Conservation (phyloP, 2,888 invertebrate species). For the Lepetodrilus schrolli region DNA sequence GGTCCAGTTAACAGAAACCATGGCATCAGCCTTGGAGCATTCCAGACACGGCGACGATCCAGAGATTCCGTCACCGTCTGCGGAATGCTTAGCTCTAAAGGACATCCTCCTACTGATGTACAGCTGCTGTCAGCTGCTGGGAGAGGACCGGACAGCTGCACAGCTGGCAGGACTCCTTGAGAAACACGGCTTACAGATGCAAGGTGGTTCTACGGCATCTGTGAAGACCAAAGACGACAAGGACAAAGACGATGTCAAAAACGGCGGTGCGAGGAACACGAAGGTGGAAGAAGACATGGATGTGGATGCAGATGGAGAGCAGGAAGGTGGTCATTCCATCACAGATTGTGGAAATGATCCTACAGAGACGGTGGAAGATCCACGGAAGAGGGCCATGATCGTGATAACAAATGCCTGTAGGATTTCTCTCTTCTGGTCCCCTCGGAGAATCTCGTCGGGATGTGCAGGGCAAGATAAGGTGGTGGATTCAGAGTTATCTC, state of each 20-base stretch:
- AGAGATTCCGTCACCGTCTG: background rate
- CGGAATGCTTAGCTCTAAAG: background rate
- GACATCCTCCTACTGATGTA: background rate
- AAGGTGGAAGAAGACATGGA: background rate
- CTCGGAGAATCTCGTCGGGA: no score
- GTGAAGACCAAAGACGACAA: background rate
- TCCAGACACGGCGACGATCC: background rate
- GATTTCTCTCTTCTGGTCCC: background rate
- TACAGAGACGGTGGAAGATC: background rate
- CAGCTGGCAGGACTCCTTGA: background rate
- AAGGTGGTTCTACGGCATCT: background rate
- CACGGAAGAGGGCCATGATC: background rate
- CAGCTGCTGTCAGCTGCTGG: background rate
- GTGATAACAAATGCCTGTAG: background rate
- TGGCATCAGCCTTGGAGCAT: background rate
- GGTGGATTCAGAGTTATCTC: no score
- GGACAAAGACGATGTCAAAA: no score
- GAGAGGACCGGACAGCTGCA: background rate
- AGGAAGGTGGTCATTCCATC: background rate
- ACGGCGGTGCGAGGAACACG: background rate
- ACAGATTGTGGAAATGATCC: background rate
- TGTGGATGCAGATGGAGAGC: background rate
- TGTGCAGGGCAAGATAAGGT: no score
- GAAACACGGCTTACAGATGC: background rate
- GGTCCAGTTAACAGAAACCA: slow-evolving; percentile 30